Conservation (phyloP, 2,888 invertebrate species). For the Synergus umbraculus region DNA sequence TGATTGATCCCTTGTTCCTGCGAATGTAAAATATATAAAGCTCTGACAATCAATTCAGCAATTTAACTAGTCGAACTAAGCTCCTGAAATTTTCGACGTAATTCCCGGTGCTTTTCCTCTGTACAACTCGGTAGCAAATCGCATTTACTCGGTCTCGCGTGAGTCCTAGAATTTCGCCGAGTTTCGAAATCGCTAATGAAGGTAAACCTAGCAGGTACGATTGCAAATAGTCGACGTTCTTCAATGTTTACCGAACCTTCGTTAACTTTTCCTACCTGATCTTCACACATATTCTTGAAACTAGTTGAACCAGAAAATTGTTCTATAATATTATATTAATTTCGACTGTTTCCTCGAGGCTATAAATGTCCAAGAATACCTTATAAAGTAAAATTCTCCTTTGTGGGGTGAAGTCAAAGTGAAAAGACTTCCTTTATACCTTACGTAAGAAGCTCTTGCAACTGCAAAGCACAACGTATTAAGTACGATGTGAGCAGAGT, state of each 20-base stretch:
- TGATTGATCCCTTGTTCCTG: background rate
- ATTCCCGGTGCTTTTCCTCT: constrained; percentile 42
- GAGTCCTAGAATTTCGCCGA: constrained; percentile 46
- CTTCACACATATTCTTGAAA: background rate
- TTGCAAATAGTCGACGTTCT: constrained; percentile 41
- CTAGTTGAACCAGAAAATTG: background rate
- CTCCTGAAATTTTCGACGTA: constrained; percentile 41
- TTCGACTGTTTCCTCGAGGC: background rate
- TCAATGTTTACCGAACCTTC: constrained; percentile 39
- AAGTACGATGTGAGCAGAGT: background rate
- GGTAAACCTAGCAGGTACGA: constrained; percentile 47
- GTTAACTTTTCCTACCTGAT: constrained; percentile 4
- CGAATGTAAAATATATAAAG: background rate
- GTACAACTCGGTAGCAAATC: constrained; percentile 44
- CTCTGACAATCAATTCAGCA: constrained; percentile 22
- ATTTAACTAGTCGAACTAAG: constrained; percentile 21
- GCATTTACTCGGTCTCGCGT: constrained; percentile 47
- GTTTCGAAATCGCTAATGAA: constrained; percentile 57
- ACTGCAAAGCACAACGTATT: constrained; percentile 8
- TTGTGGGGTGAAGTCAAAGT: background rate
- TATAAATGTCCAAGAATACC: background rate
- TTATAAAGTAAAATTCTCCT: background rate
- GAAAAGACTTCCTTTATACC: background rate
- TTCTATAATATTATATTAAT: background rate
- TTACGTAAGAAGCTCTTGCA: background rate